Base-by-base conservation (phyloP, 2,888 invertebrate species). In the Ischnura elegans region DNA sequence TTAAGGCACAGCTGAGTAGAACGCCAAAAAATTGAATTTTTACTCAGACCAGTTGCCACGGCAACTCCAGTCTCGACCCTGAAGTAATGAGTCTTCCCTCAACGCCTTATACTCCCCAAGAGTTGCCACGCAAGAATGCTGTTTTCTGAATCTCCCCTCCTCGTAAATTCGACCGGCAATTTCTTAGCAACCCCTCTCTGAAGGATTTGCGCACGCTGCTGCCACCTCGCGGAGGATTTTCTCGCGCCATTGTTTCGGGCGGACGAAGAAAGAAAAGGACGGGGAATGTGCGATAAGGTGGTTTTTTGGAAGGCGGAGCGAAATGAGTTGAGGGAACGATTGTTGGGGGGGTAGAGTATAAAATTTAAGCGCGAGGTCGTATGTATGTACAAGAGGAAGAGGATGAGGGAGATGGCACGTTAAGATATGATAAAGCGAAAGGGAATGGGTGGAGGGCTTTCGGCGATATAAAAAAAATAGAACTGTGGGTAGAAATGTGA, bases 401-500 rank as follows among this genome's bases (percentile, higher is more conserved):
- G 76, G 16, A 36, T 76, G 76, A 13, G 76, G 16, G 36, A 76
- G 76, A 76, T 76, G 10, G 36, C 36, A 36, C 16, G 76, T 36
- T 36, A 76, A 76, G 76, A 76, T 76, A 76, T 76, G 76, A 36
- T 76, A 76, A 76, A 76, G 36, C 36, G 76, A 13, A 76, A 76
- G 36, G 36, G 61, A n/a, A n/a, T n/a, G 61, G 21, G n/a, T 5
- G 21, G 61, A 51, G 51, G 19, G 19, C 61, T 21, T 6, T 61
- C n/a, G 10, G 76, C 76, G 76, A 76, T 76, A 76, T 36, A 61
- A 76, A 76, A 36, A 25, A 21, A 61, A 61, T 21, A 25, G 25
- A 61, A 25, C 47, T 8, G 61, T 21, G 25, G 36, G 36, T 29
- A 36, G 36, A 36, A 36, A 76, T 13, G 6, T 0, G 76, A 36